Evolutionary conservation across 2,797 vertebrate species (phyloP).

Genomic region (Adelosebastes latens): DNA sequence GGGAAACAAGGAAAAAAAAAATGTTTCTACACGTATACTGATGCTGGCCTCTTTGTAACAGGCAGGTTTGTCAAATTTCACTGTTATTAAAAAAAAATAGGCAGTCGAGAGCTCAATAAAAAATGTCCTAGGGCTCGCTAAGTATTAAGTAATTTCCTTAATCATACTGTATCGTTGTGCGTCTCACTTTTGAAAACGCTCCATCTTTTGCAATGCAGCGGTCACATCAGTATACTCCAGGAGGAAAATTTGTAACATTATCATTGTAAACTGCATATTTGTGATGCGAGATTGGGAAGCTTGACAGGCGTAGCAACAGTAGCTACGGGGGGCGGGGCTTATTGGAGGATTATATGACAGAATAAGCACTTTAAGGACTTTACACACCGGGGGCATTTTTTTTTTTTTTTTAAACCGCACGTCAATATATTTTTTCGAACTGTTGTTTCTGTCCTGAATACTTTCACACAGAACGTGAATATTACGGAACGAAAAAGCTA

Average conservation of each 20-base stretch:
- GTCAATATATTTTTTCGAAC: fast-evolving
- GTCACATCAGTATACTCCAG: background rate
- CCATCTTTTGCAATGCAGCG: background rate
- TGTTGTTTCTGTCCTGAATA: no score
- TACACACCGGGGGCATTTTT: no score
- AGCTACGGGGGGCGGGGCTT: background rate
- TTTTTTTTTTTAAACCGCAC: fast-evolving
- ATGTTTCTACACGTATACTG: background rate
- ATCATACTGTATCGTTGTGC: background rate
- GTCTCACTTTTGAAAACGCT: background rate
- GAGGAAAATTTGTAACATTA: fast-evolving
- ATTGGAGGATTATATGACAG: background rate
- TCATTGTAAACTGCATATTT: background rate
- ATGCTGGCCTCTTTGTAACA: background rate
- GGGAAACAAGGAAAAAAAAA: background rate
- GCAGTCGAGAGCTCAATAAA: background rate
- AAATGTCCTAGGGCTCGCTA: background rate
- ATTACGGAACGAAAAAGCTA: no score
- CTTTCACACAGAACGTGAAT: no score
- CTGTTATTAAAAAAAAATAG: background rate
- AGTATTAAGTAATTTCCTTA: background rate
- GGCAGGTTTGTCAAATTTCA: background rate
- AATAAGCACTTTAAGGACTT: no score
- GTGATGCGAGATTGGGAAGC: no score
- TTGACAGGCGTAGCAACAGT: background rate